These are phyloP conservation scores for Crepidodera aurea DNA, from an alignment of 2,888 invertebrate genomes.

Conservation along the genomic window DNA sequence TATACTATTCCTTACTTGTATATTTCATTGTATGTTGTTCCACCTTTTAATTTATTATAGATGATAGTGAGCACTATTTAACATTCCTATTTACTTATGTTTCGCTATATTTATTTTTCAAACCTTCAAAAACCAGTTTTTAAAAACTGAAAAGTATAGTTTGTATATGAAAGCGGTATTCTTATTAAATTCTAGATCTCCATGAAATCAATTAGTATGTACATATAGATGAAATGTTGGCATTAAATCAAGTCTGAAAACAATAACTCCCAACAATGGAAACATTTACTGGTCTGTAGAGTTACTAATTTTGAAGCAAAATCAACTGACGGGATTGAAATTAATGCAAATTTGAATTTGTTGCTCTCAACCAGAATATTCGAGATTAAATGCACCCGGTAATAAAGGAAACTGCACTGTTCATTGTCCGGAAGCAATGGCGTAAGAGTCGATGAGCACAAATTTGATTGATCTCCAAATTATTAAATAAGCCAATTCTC, in stretches of 20 bases:
- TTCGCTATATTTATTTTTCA: too few species aligned
- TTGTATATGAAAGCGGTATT: too few species aligned
- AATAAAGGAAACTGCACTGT: background rate
- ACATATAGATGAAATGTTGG: too few species aligned
- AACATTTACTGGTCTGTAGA: background rate
- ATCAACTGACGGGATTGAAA: background rate
- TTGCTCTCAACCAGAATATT: conserved; percentile 3
- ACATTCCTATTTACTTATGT: too few species aligned
- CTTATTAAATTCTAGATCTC: too few species aligned
- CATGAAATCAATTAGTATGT: too few species aligned
- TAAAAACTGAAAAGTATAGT: too few species aligned
- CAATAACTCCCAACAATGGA: background rate
- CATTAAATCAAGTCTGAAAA: background rate
- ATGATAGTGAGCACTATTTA: too few species aligned
- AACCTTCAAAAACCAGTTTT: too few species aligned
- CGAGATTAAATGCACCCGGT: background rate
- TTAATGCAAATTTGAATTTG: conserved; percentile 14
- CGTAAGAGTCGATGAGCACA: background rate
- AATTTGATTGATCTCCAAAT: background rate
- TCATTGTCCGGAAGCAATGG: background rate
- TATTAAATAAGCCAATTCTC: background rate
- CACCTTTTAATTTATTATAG: too few species aligned
- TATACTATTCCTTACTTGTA: too few species aligned
- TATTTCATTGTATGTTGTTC: too few species aligned
- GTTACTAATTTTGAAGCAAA: conserved; percentile 1